A percentile compares a stretch with the other conserved stretches of the same genome.
Evolutionary conservation across 2,113 vertebrate genomes (phyloP).

Genomic region (Triplophysa rosa): DNA sequence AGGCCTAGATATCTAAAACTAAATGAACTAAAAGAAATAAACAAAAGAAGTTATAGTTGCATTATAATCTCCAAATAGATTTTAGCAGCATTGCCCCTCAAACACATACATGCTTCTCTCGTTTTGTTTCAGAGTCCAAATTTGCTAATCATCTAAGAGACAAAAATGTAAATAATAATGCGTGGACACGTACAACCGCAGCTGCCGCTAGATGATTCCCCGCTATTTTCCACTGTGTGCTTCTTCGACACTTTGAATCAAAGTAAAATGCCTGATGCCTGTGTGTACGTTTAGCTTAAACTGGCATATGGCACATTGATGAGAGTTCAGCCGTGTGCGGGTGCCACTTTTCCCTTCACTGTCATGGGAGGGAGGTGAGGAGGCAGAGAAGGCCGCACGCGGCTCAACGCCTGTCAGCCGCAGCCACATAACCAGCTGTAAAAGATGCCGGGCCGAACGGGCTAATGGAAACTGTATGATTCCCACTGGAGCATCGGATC

Average conservation of each 20-base stretch:
- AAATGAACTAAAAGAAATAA: too few species aligned
- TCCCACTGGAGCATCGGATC: slow-evolving; percentile 31
- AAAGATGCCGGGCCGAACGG: not conserved
- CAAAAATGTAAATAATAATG: too few species aligned
- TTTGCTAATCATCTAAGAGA: too few species aligned
- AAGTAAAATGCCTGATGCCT: not conserved
- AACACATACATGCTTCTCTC: too few species aligned
- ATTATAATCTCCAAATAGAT: too few species aligned
- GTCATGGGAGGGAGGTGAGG: slow-evolving; percentile 21
- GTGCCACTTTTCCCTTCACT: slow-evolving; percentile 43
- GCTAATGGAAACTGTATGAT: slow-evolving; percentile 30
- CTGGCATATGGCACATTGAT: slow-evolving; percentile 50
- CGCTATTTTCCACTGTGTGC: not conserved
- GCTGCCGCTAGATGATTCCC: too few species aligned
- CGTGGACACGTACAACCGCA: too few species aligned
- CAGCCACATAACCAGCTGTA: slow-evolving; percentile 32
- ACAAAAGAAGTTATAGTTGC: too few species aligned
- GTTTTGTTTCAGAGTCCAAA: too few species aligned
- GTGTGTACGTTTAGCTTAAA: slow-evolving; percentile 32
- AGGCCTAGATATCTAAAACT: too few species aligned
- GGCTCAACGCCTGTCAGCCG: not conserved
- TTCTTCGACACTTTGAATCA: slow-evolving; percentile 10
- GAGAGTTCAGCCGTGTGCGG: slow-evolving; percentile 40
- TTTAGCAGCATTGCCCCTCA: too few species aligned
- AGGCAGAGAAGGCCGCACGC: slow-evolving; percentile 16